Percentiles rank a stretch among this genome's conserved stretches.
Conservation (phyloP, 1,140 invertebrate genomes). For the Dysdera silvatica region DNA sequence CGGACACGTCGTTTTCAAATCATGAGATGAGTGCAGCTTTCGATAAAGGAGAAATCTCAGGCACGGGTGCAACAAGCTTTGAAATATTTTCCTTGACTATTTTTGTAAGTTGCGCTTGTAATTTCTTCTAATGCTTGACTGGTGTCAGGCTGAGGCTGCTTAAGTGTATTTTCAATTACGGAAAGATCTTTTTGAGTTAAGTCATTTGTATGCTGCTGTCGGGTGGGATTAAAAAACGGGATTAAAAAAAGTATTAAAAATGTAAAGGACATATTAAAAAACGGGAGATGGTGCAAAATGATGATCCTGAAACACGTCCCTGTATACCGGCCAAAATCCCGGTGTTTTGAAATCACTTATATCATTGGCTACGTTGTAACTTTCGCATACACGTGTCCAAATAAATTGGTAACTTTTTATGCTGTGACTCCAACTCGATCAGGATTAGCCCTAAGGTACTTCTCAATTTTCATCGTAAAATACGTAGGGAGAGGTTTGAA, state of each 20-base stretch:
- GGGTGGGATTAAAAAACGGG: neutral
- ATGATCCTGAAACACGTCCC: neutral
- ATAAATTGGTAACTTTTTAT: neutral
- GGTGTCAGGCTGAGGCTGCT: no score
- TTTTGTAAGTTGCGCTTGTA: no score
- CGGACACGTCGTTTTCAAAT: neutral
- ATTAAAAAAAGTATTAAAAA: neutral
- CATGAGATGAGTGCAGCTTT: neutral
- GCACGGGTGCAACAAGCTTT: neutral
- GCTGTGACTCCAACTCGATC: neutral
- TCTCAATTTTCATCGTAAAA: neutral
- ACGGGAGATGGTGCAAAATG: neutral
- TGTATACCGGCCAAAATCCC: neutral
- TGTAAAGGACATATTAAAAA: neutral
- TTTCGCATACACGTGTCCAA: neutral
- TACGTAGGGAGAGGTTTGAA: neutral
- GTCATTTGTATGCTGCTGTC: neutral
- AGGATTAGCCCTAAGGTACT: neutral
- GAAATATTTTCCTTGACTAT: no score
- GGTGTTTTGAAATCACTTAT: neutral
- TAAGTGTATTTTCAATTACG: neutral
- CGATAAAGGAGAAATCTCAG: neutral
- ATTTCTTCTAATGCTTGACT: neutral
- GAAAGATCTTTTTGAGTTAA: neutral
- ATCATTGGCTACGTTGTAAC: neutral